Conservation (phyloP, 2,888 invertebrate genomes). For the Psococerastis gibbosa region DNA sequence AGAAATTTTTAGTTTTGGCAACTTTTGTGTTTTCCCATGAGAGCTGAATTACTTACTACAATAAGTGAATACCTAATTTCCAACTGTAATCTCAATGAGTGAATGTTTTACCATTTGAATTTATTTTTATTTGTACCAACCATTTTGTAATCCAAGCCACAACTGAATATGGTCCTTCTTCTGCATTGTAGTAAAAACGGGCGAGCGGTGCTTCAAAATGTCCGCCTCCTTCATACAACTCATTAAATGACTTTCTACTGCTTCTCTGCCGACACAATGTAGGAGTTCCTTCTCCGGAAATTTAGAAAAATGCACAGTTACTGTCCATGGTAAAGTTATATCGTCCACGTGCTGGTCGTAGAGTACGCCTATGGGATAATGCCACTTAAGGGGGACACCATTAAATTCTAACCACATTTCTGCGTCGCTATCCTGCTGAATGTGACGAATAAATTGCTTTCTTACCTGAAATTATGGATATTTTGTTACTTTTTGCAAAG, state of each 20-base stretch:
- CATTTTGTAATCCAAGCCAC: slow-evolving; percentile 87
- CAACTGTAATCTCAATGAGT: too few species aligned
- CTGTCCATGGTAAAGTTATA: slow-evolving; percentile 70
- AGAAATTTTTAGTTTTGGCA: too few species aligned
- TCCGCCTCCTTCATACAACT: slow-evolving; percentile 95
- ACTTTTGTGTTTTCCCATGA: too few species aligned
- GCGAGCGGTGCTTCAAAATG: slow-evolving; percentile 85
- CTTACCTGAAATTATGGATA: slow-evolving; percentile 41
- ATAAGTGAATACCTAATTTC: too few species aligned
- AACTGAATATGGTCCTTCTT: slow-evolving; percentile 93
- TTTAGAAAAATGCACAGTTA: slow-evolving; percentile 78
- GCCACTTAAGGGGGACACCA: slow-evolving; percentile 77
- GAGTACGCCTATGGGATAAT: slow-evolving; percentile 62
- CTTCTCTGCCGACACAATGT: slow-evolving; percentile 64
- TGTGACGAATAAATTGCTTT: slow-evolving; percentile 68
- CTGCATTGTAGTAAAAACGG: slow-evolving; percentile 78
- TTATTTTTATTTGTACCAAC: too few species aligned
- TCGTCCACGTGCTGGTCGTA: slow-evolving; percentile 63
- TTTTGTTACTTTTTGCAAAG: too few species aligned
- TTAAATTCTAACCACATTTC: slow-evolving; percentile 93
- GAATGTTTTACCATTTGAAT: too few species aligned
- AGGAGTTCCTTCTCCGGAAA: slow-evolving; percentile 83
- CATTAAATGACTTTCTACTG: slow-evolving; percentile 86
- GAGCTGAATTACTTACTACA: too few species aligned
- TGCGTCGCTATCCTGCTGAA: slow-evolving; percentile 60